Conservation (phyloP, 2,888 invertebrate genomes). For the Myopa testacea region DNA sequence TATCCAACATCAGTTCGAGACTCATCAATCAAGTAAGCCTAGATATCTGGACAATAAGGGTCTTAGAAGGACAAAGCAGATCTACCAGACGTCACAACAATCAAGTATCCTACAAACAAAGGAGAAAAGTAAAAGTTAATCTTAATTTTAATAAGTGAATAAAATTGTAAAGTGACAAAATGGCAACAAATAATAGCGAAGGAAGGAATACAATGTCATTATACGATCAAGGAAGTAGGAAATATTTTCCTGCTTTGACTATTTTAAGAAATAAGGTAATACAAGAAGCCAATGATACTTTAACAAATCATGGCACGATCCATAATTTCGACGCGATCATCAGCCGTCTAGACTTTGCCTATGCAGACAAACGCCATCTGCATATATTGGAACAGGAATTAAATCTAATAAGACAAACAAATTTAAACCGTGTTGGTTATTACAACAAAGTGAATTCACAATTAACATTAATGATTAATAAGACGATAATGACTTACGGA, state of each 20-base stretch:
- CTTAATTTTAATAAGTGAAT: not conserved
- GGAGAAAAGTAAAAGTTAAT: not conserved
- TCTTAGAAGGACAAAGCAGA: too few relatives aligned
- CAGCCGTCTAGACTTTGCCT: slow-evolving; percentile 37
- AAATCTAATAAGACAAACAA: slow-evolving; percentile 39
- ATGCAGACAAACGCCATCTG: slow-evolving; percentile 37
- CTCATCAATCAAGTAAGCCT: slow-evolving; percentile 17
- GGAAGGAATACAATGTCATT: slow-evolving; percentile 8
- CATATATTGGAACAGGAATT: slow-evolving; percentile 42
- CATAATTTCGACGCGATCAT: slow-evolving; percentile 41
- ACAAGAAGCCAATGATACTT: slow-evolving; percentile 19
- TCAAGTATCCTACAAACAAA: slow-evolving; percentile 8
- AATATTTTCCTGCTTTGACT: slow-evolving; percentile 29
- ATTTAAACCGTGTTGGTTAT: slow-evolving; percentile 21
- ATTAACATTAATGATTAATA: slow-evolving; percentile 8
- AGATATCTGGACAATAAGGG: not conserved
- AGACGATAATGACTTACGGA: slow-evolving; percentile 35
- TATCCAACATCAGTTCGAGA: slow-evolving; percentile 14
- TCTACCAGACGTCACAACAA: slow-evolving; percentile 2
- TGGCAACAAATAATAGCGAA: not conserved
- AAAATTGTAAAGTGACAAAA: slow-evolving; percentile 15
- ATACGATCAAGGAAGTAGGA: slow-evolving; percentile 29
- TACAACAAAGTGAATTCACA: slow-evolving; percentile 32
- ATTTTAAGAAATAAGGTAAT: slow-evolving; percentile 34
- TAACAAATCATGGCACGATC: slow-evolving; percentile 41